phyloP scores from a whole-genome alignment of 2,797 vertebrate species.

The Melanotaenia boesemani region DNA sequence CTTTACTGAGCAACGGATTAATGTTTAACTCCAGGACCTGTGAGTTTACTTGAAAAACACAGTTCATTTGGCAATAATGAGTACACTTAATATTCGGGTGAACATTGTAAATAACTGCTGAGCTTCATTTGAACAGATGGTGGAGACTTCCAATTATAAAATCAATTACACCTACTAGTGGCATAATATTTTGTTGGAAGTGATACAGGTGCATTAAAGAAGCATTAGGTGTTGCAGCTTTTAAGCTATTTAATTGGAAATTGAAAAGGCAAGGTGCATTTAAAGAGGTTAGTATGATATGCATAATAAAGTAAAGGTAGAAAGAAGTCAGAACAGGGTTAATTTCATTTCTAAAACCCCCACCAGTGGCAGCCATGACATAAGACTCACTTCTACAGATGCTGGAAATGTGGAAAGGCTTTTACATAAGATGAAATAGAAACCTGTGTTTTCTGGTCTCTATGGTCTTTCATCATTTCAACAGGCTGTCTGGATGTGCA shows the following conservation, averaged over 20 bases:
- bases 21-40: background rate
- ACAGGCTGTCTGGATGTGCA: slow-evolving; percentile 8
- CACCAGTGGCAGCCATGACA: background rate
- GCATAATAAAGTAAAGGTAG: background rate
- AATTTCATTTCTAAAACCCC: background rate
- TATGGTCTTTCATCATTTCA: slow-evolving; percentile 2
- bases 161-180: background rate
- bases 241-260: background rate
- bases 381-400: background rate
- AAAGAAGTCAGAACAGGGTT: background rate
- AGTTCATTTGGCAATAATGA: background rate
- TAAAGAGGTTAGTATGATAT: background rate
- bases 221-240: background rate
- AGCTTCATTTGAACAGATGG: background rate
- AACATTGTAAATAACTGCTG: background rate
- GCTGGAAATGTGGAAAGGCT: background rate
- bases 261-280: background rate
- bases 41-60: background rate
- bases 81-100: background rate
- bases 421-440: background rate
- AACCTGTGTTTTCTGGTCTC: background rate
- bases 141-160: background rate
- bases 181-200: background rate
- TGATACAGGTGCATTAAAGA: background rate
- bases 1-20: background rate